Evolutionary conservation across 2,797 vertebrate species (phyloP), one percentile per base, ranked within the genome.

Genomic region (Sciurus carolinensis): DNA sequence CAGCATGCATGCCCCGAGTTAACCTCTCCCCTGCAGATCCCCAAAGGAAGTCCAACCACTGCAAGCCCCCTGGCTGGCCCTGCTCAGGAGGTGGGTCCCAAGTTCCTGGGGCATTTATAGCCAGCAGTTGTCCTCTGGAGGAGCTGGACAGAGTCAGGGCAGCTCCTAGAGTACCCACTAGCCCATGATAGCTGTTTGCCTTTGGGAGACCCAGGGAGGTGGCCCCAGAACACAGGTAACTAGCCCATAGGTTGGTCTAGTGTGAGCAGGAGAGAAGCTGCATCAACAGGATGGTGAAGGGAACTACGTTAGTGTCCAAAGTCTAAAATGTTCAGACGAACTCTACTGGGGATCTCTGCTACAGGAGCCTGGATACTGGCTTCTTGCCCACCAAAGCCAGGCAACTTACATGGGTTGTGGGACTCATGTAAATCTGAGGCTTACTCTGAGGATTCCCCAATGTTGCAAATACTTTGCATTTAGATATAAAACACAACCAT

Each of bases 321-420:
- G 94, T 33, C 64, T 72, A 50, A 36, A n/a, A 33, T 30, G 39
- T 26, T 91, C 52, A 24, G 14, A 13, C 0, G 30, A n/a, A 24
- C 42, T 82, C 81, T 57, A 24, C 28, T 10, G 88, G 59, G 3
- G 52, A 26, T 0, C 33, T 24, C 15, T 36, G 6, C 62, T 1
- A 0, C 4, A 18, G 30, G 9, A 36, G 2, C 30, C 10, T 57
- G 12, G n/a, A 30, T 24, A 13, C 12, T 50, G n/a, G 52, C 20
- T 33, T 33, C 44, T 77, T 28, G 47, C 47, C 67, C 22, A 66
- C 30, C 54, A 79, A 62, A 87, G 15, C n/a, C 1, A 3, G 57
- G 36, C 0, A 0, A 66, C 39, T 75, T 33, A 47, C 5, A 10
- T 0, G 22, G 59, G 42, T 13, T n/a, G 62, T 28, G n/a, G 22